Percentiles rank a stretch among this genome's conserved stretches.
Conservation (phyloP, 2,113 vertebrate genomes). For the Passer montanus region DNA sequence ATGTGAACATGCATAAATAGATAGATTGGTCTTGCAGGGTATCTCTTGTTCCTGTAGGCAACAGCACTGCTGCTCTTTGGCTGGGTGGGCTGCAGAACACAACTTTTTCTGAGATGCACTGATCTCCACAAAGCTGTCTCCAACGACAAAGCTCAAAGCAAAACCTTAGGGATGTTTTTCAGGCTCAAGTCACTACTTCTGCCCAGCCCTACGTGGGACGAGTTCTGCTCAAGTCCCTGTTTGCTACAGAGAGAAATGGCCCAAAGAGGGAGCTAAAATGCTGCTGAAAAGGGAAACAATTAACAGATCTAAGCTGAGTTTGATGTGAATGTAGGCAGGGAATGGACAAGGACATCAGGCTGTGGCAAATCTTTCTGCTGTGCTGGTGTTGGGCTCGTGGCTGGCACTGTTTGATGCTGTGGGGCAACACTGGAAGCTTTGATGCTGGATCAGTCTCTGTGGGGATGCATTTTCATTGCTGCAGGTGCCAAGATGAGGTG, state of each 20-base stretch:
- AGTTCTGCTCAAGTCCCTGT: not conserved
- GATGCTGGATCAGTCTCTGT: not conserved
- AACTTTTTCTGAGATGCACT: not conserved
- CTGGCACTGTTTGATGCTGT: not conserved
- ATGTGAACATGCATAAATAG: not conserved
- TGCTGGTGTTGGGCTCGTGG: accelerated
- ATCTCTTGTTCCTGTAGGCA: not conserved
- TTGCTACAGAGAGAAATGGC: not conserved
- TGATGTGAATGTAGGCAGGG: not conserved
- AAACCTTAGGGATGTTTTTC: not conserved
- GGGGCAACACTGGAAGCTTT: not conserved
- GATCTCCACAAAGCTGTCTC: not conserved
- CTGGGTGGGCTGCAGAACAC: not conserved
- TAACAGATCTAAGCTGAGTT: not conserved
- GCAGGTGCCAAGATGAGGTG: not conserved
- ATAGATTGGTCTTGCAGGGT: not conserved
- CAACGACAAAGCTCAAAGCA: not conserved
- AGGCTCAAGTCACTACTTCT: not conserved
- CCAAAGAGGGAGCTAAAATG: not conserved
- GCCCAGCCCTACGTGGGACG: not conserved
- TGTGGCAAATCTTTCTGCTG: not conserved
- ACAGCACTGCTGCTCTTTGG: not conserved
- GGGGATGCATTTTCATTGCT: not conserved
- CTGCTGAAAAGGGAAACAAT: not conserved
- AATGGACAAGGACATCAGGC: not conserved